These are phyloP conservation scores for Trachelus tabidus DNA, from an alignment of 2,888 invertebrate genomes.

Conservation along the genomic window DNA sequence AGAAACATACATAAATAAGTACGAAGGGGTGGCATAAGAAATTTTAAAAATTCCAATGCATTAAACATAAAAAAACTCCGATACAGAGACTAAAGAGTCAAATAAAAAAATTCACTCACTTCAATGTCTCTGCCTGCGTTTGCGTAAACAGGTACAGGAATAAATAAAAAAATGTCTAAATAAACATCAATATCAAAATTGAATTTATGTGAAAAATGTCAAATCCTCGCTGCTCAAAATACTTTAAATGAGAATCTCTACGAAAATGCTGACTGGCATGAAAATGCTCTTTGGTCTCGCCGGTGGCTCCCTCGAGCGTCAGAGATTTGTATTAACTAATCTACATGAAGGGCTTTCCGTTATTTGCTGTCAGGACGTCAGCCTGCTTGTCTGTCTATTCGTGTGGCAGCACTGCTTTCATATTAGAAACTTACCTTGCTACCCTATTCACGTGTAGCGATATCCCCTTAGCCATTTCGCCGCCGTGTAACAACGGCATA, in stretches of 20 bases:
- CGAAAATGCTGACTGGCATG: neutral
- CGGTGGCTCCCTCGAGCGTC: slow-evolving; percentile 13
- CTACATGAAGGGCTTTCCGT: slow-evolving; percentile 10
- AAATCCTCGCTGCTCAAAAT: neutral
- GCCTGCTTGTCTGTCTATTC: neutral
- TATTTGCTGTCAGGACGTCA: neutral
- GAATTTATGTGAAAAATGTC: neutral
- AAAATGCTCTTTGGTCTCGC: neutral
- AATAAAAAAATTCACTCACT: too few species aligned
- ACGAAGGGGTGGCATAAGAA: neutral
- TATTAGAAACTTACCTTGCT: slow-evolving; percentile 15
- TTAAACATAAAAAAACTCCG: too few species aligned
- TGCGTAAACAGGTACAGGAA: too few species aligned
- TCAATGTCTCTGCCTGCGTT: too few species aligned
- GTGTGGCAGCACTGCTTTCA: slow-evolving; percentile 10
- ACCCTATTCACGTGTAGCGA: slow-evolving; percentile 2
- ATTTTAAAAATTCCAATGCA: neutral
- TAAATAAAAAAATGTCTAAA: neutral
- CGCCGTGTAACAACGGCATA: slow-evolving; percentile 19
- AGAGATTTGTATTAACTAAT: slow-evolving; percentile 21
- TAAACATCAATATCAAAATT: neutral
- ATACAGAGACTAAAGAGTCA: too few species aligned
- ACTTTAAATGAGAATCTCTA: neutral
- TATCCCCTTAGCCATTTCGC: neutral
- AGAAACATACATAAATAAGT: neutral